Base-by-base conservation (phyloP, 2,888 invertebrate genomes). In the Pedicia rivosa region DNA sequence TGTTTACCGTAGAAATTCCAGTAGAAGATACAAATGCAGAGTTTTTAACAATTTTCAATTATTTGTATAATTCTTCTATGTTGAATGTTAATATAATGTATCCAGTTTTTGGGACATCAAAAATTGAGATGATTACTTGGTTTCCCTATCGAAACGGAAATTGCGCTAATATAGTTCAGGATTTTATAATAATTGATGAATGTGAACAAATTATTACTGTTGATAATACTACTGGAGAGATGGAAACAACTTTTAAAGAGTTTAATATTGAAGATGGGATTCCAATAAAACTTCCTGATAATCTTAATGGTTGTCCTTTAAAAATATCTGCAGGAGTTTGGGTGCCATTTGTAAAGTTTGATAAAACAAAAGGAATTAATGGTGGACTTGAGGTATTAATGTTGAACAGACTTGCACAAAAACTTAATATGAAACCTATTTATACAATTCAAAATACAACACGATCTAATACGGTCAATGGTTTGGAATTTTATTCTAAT, bases 121-220 rank as follows among this genome's bases (percentile, higher is more conserved):
- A 44, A 20, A 49, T 50, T 24, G 50, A 49, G 28, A 49, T 50
- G 2, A 53, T 53, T 27, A 52, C 57, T 0, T 53, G 51, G 2
- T 60, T 57, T 46, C 61, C 61, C 2, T 60, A 58, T 47, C 53
- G 58, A 36, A 50, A 53, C 25, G 53, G 54, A 22, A 51, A 53
- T 41, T 61, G 59, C 42, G 58, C 57, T 0, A 51, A 49, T 45
- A 46, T 50, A 3, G 43, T 33, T 4, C 10, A 5, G 5, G 15
- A 14, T 1, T 9, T 33, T 9, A 8, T 22, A 24, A 22, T 15
- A 14, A n/a, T 33, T 14, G 24, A 24, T 16, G 37, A 40, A n/a
- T 40, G 40, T 19, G 26, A 24, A 24, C 7, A 36, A 4, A 12
- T 24, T 9, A 13, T 22, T 7, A 13, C 13, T 14, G n/a, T n/a